Base-by-base conservation (phyloP, 2,888 invertebrate genomes). In the Spialia ferax region DNA sequence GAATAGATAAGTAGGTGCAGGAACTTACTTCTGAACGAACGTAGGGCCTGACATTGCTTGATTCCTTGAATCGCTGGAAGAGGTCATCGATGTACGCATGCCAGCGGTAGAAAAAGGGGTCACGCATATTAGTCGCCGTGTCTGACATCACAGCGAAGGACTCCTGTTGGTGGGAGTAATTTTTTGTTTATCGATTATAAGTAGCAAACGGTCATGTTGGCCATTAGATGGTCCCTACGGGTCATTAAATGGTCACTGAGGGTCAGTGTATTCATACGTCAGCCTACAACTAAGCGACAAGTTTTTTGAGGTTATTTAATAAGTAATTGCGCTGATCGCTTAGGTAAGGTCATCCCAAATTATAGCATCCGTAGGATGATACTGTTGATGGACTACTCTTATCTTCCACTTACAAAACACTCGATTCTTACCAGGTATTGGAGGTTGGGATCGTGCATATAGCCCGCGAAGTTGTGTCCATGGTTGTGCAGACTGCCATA, bases 91-190 rank as follows among this genome's bases (percentile, higher is more conserved):
- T 94, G 82, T 95, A 97, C 0, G 96, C 95, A 79, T 98, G 98
- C 97, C 96, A 97, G 79, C 97, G 95, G 91, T 97, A 98, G 93
- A 98, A 98, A 71, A 97, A 93, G 0, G 98, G 97, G 86, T 98
- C 98, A 57, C 97, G 94, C 97, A 98, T 97, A 0, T 97, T 97
- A 0, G 97, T 97, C 0, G 97, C 95, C 3, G 96, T 95, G 78
- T 97, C 97, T 0, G 96, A 97, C 94, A 98, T 97, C 0, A 97
- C 96, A 29, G 96, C 95, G 75, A 96, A 96, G 1, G 95, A 94
- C 93, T 98, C 97, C 96, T 65, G 52, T 56, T 35, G 13, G 8
- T n/a, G 45, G 26, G 11, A 13, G n/a, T n/a, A n/a, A n/a, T n/a
- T n/a, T n/a, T n/a, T n/a, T n/a, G n/a, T n/a, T n/a, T n/a, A n/a